Base-by-base conservation (phyloP, 2,888 invertebrate genomes). In the Apoda limacodes region DNA sequence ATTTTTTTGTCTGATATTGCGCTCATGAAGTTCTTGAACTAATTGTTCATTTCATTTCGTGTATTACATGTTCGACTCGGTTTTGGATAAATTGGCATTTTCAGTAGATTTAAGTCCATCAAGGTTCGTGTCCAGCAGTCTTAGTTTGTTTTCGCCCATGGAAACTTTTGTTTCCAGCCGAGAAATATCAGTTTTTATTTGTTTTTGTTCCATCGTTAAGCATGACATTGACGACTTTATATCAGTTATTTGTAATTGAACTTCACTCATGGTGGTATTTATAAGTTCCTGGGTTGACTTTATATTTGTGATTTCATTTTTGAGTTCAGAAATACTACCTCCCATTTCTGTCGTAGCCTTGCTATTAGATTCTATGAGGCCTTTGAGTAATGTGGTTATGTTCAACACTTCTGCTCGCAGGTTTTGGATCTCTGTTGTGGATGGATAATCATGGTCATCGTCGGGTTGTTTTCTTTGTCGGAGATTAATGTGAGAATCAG, bases 1-100 rank as follows among this genome's bases (percentile, higher is more conserved):
- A 15, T 31, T 31, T 22, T 26, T 31, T 13, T 22, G 14, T 22
- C 31, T 17, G 5, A 10, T 22, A 3, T 10, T 22, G 9, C 31
- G 31, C 3, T 31, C 31, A 5, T 22, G 21, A 5, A 31, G 14
- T 25, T 31, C 31, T 9, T n/a, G 5, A 9, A 31, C 5, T 7
- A 31, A 11, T 2, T 22, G 7, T 11, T 31, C 31, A 6, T n/a
- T n/a, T n/a, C n/a, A n/a, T 19, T 15, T 22, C 9, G 14, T 19
- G 19, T 3, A 9, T 9, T 14, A 12, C 4, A 9, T 3, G 4
- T 7, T 7, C 4, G 3, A 7, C 3, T 11, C 9, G 14, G 11
- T 13, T 4, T 7, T 5, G 13, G 25, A 3, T 6, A 9, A n/a
- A 14, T 5, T n/a, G 13, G 25, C 3, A n/a, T 2, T 20, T 2